Conservation (phyloP, 1,140 invertebrate species). For the Atopsyche davidsoni region DNA sequence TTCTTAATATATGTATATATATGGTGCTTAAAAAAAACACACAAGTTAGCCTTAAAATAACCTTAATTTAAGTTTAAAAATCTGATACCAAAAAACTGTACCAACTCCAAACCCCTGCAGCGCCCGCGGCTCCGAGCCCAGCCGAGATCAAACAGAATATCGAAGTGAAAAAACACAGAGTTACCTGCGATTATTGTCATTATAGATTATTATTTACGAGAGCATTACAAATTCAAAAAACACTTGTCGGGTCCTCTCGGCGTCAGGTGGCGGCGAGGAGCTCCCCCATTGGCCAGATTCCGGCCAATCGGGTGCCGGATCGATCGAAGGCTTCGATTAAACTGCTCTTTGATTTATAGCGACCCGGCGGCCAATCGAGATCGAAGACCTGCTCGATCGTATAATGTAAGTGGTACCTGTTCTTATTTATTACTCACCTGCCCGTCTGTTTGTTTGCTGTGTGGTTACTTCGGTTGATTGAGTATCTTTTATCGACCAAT, state of each 20-base stretch:
- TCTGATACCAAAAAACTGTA: no score
- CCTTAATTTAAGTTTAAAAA: no score
- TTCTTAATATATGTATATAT: no score
- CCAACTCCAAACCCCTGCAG: no score
- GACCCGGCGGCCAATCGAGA: conserved; percentile 10
- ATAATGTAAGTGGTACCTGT: not conserved
- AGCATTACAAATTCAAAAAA: conserved; percentile 24
- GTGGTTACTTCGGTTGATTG: no score
- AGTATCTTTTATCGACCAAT: no score
- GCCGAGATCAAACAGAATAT: not conserved
- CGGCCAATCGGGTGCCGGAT: conserved; percentile 21
- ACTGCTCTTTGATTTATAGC: conserved; percentile 23
- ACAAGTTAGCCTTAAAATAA: no score
- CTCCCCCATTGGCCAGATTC: conserved; percentile 14
- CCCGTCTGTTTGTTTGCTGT: no score
- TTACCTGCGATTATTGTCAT: conserved; percentile 30
- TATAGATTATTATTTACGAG: conserved; percentile 29
- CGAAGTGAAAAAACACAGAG: conserved; percentile 7
- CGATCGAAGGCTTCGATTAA: conserved; percentile 15
- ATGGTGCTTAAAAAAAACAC: no score
- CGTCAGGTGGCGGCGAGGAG: not conserved
- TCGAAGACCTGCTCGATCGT: conserved; percentile 10
- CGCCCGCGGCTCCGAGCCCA: not conserved
- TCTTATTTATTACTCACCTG: no score
- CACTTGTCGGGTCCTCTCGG: conserved; percentile 4